These are phyloP conservation scores for Ardeotis arabs DNA, from an alignment of 2,113 vertebrate genomes.

Conservation along the genomic window DNA sequence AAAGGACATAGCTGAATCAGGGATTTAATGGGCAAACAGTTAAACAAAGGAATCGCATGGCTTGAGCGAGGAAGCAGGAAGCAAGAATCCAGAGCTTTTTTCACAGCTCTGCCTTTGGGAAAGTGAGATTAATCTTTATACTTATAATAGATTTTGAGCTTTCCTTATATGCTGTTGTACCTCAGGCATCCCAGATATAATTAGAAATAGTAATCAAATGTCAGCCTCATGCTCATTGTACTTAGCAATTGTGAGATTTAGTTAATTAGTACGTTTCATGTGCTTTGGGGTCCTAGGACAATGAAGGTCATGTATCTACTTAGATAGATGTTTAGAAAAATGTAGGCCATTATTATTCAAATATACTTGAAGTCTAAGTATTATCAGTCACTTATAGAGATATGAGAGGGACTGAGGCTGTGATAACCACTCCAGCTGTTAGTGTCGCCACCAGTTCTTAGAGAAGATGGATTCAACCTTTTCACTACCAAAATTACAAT, in stretches of 20 bases:
- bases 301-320: constrained; percentile 31
- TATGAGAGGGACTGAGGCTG: background rate
- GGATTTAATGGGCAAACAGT: constrained; percentile 25
- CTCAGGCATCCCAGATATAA: constrained; percentile 33
- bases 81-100: background rate
- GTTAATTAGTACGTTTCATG: constrained; percentile 18
- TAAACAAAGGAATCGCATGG: constrained; percentile 31
- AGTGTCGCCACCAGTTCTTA: background rate
- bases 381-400: background rate
- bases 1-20: constrained; percentile 51
- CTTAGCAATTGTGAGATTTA: constrained; percentile 30
- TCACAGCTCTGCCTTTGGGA: constrained; percentile 31
- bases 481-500: background rate
- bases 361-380: background rate
- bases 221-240: background rate
- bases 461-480: background rate
- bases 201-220: constrained; percentile 57
- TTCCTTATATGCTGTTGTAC: constrained; percentile 10
- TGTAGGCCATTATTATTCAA: constrained; percentile 11
- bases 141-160: constrained; percentile 43
- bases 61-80: background rate
- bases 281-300: background rate
- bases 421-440: background rate
- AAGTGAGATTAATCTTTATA: constrained; percentile 50
- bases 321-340: constrained; percentile 17